Percentiles rank a stretch among this genome's conserved stretches.
Evolutionary conservation across 1,140 invertebrate genomes (phyloP).

Genomic region (Eupristina koningsbergeri): DNA sequence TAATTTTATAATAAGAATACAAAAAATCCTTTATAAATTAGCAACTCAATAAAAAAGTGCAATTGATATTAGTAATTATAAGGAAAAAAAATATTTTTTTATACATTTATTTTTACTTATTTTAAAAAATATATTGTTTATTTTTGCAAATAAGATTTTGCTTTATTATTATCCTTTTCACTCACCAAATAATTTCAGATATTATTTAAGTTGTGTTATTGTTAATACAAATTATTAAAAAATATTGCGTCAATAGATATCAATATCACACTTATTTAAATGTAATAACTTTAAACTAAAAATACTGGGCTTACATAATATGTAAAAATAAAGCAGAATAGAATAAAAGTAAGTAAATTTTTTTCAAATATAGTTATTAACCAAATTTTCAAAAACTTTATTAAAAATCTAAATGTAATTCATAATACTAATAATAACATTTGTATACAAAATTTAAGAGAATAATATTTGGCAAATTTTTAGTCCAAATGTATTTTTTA

Average conservation of each 20-base stretch:
- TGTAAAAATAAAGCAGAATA: too few relatives aligned
- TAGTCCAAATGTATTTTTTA: too few relatives aligned
- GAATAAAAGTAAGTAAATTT: too few relatives aligned
- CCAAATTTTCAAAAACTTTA: too few relatives aligned
- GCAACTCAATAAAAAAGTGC: background rate
- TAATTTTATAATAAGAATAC: background rate
- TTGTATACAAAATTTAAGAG: too few relatives aligned
- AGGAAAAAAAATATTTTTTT: slow-evolving; percentile 18
- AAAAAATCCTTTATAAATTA: background rate
- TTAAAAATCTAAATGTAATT: too few relatives aligned
- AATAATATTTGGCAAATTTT: too few relatives aligned
- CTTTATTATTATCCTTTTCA: background rate
- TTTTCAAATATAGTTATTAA: too few relatives aligned
- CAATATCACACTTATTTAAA: background rate
- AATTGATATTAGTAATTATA: background rate
- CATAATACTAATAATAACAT: too few relatives aligned
- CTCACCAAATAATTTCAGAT: too few relatives aligned
- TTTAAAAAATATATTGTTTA: slow-evolving; percentile 34
- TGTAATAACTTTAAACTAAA: background rate
- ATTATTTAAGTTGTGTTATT: background rate
- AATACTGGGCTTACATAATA: too few relatives aligned
- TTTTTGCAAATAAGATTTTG: slow-evolving; percentile 24
- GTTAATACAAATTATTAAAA: background rate
- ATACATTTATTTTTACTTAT: slow-evolving; percentile 41
- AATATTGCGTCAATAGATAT: background rate